Evolutionary conservation across 35 echinoderm and acorn worm species (phyloP).

Genomic region (Diadema setosum): DNA sequence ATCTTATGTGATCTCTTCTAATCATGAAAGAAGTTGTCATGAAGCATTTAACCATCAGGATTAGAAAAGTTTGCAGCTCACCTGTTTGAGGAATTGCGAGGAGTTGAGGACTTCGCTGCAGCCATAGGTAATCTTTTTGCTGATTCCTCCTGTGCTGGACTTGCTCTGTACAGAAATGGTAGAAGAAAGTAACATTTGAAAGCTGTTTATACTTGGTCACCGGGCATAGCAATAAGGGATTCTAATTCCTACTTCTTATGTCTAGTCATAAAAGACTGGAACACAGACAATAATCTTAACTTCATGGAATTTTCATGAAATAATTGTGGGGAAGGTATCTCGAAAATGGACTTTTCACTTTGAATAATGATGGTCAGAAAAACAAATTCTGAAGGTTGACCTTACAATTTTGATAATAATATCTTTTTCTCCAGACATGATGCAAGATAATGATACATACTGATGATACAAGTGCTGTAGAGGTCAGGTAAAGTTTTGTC

Average conservation of each 20-base stretch:
- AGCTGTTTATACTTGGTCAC: not conserved
- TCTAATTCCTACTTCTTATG: not conserved
- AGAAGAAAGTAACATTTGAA: not conserved
- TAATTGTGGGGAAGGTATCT: not conserved
- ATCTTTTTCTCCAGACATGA: too few relatives aligned
- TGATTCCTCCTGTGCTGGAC: conserved; percentile 15
- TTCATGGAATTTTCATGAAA: not conserved
- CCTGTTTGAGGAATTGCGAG: conserved; percentile 90
- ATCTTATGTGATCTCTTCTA: too few relatives aligned
- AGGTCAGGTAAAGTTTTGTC: too few relatives aligned
- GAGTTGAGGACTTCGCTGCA: conserved; percentile 96
- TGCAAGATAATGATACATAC: too few relatives aligned
- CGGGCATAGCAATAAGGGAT: not conserved
- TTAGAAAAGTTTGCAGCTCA: not conserved
- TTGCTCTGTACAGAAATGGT: conserved; percentile 9
- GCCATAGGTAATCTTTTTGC: conserved; percentile 84
- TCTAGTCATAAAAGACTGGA: not conserved
- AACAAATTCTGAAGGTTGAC: too few relatives aligned
- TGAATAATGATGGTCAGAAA: not conserved
- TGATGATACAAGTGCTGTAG: too few relatives aligned
- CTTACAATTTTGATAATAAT: too few relatives aligned
- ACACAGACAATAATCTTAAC: not conserved
- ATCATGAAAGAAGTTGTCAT: too few relatives aligned
- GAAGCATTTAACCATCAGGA: too few relatives aligned
- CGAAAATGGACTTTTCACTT: not conserved